Evolutionary conservation across 2,113 vertebrate genomes (phyloP).

Genomic region (Ursus arctos): DNA sequence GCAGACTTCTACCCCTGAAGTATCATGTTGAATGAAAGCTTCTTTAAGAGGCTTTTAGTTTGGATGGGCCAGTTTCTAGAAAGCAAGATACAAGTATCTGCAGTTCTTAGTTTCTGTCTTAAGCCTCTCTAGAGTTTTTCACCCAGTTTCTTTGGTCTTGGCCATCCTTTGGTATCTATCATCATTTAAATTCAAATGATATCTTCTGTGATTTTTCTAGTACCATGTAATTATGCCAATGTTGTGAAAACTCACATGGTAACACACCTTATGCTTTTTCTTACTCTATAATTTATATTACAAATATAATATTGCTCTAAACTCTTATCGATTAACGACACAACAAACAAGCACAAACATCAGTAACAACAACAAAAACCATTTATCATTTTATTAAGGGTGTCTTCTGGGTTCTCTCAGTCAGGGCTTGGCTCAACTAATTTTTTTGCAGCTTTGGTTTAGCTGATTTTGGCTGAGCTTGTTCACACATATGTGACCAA

Average conservation of each 20-base stretch:
- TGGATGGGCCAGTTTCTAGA: not conserved
- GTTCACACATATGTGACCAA: not conserved
- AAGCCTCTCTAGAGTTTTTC: not conserved
- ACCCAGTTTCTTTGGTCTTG: not conserved
- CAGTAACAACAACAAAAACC: not conserved
- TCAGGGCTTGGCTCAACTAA: not conserved
- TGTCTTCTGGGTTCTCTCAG: not conserved
- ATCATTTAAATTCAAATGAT: not conserved
- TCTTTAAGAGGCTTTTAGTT: not conserved
- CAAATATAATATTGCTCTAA: not conserved
- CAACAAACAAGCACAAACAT: not conserved
- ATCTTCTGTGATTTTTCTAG: not conserved
- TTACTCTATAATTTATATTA: not conserved
- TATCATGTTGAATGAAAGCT: not conserved
- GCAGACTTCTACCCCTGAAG: not conserved
- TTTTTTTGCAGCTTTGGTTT: not conserved
- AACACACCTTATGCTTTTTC: not conserved
- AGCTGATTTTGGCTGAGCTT: not conserved
- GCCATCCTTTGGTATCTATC: not conserved
- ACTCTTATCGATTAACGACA: not conserved
- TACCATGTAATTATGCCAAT: not conserved
- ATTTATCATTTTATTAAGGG: not conserved
- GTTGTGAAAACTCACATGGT: not conserved
- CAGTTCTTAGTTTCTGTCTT: not conserved
- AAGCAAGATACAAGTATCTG: not conserved